phyloP scores from a whole-genome alignment of 2,113 vertebrate genomes.

The Beaufortia kweichowensis region DNA sequence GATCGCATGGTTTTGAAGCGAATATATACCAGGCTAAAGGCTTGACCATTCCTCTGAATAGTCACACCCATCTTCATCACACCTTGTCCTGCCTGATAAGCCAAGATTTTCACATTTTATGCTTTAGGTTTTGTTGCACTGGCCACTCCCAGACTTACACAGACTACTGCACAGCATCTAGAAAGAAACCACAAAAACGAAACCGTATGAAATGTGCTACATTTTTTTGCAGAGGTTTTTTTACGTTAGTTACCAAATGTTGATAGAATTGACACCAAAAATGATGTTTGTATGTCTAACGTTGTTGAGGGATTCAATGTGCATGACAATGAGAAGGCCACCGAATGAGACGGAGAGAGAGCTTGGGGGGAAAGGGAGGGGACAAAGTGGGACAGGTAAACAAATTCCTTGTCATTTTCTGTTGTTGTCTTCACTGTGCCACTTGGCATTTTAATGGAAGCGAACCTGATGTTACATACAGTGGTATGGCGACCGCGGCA shows the following conservation, averaged over 20 bases:
- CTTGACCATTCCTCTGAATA: constrained; percentile 46
- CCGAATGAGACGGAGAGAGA: constrained; percentile 6
- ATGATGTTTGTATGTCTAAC: not conserved
- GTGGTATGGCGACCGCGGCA: constrained; percentile 74
- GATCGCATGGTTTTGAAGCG: constrained; percentile 64
- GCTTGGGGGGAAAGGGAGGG: constrained; percentile 58
- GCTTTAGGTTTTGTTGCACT: not conserved
- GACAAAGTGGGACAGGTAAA: constrained; percentile 75
- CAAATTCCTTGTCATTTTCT: constrained; percentile 78
- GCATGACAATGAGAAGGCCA: constrained; percentile 43
- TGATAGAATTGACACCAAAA: not conserved
- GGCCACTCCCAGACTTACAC: not conserved
- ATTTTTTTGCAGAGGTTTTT: not conserved
- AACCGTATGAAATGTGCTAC: not conserved
- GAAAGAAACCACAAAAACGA: not conserved
- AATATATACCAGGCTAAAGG: constrained; percentile 59
- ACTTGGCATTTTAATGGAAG: constrained; percentile 83
- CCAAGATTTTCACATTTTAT: constrained; percentile 59
- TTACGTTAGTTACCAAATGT: not conserved
- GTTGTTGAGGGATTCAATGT: constrained; percentile 11
- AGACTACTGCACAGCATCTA: not conserved
- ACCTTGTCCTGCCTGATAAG: constrained; percentile 65
- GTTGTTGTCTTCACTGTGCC: constrained; percentile 78
- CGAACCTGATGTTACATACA: constrained; percentile 79
- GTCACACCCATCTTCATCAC: constrained; percentile 35